phyloP scores from a whole-genome alignment of 37 sponge, comb jelly and placozoan species.

The Spongia lamella region DNA sequence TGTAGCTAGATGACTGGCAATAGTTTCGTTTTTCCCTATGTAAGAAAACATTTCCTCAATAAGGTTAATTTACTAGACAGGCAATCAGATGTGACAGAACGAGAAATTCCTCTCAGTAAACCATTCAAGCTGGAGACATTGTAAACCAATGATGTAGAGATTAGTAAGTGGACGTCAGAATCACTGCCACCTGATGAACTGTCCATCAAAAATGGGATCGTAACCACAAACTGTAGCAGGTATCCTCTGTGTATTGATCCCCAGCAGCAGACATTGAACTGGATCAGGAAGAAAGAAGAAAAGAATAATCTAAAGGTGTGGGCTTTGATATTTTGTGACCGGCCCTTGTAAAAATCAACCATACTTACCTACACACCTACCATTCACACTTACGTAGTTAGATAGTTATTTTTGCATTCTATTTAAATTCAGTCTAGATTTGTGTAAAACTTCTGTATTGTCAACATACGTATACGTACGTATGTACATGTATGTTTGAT shows the following conservation, averaged over 20 bases:
- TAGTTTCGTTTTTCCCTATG: no score
- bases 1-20: no score
- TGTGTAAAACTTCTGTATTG: no score
- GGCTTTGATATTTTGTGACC: no score
- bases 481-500: no score
- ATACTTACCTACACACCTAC: no score
- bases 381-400: no score
- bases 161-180: slow-evolving; percentile 99
- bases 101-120: slow-evolving; percentile 87
- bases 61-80: slow-evolving; percentile 80
- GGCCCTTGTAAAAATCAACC: no score
- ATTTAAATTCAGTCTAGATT: no score
- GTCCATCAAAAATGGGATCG: slow-evolving; percentile 98
- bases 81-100: slow-evolving; percentile 69
- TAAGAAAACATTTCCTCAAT: slow-evolving; percentile 87
- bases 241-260: slow-evolving; percentile 99
- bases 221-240: slow-evolving; percentile 87
- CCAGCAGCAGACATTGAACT: slow-evolving; percentile 97
- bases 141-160: slow-evolving; percentile 97
- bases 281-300: slow-evolving; percentile 98
- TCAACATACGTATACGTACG: no score
- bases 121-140: slow-evolving; percentile 91
- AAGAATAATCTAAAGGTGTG: no score
- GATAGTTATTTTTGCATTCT: no score
- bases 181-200: slow-evolving; percentile 98